Conservation (phyloP, 2,113 vertebrate genomes). For the Coptodon bakossiorum region DNA sequence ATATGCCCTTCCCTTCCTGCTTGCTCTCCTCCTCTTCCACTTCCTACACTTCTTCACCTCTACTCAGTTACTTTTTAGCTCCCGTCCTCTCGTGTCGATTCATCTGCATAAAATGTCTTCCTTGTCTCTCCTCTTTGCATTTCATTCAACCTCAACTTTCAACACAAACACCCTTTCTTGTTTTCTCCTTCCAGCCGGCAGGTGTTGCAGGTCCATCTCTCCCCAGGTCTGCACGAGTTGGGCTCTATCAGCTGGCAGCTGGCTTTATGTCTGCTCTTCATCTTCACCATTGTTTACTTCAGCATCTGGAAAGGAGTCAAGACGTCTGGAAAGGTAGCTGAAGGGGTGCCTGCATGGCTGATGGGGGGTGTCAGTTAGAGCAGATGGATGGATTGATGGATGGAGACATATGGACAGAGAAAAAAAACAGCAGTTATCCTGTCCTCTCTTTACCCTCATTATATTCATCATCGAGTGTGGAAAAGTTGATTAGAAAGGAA, state of each 20-base stretch:
- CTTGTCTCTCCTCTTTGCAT: background rate
- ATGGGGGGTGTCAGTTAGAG: constrained; percentile 13
- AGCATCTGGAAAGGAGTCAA: constrained; percentile 99
- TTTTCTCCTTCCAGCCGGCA: constrained; percentile 76
- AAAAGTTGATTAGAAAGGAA: background rate
- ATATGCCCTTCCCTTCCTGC: background rate
- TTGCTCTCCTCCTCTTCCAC: background rate
- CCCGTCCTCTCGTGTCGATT: background rate
- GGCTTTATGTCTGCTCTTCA: constrained; percentile 87
- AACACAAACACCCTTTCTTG: background rate
- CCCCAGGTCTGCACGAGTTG: constrained; percentile 86
- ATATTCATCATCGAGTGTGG: background rate
- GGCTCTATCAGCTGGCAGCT: constrained; percentile 93
- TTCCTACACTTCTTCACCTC: background rate
- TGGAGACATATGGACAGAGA: background rate
- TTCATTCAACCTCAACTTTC: background rate
- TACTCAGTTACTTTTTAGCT: background rate
- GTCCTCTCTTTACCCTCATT: background rate
- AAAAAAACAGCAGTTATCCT: background rate
- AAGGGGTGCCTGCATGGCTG: constrained; percentile 24
- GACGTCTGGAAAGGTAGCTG: constrained; percentile 91
- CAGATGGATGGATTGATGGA: constrained; percentile 10
- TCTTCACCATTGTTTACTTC: constrained; percentile 95
- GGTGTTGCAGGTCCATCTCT: constrained; percentile 87
- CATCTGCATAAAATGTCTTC: background rate